Percentiles rank a stretch among this genome's conserved stretches.
Conservation (phyloP, 2,797 vertebrate genomes). For the Sebastes glaucus region DNA sequence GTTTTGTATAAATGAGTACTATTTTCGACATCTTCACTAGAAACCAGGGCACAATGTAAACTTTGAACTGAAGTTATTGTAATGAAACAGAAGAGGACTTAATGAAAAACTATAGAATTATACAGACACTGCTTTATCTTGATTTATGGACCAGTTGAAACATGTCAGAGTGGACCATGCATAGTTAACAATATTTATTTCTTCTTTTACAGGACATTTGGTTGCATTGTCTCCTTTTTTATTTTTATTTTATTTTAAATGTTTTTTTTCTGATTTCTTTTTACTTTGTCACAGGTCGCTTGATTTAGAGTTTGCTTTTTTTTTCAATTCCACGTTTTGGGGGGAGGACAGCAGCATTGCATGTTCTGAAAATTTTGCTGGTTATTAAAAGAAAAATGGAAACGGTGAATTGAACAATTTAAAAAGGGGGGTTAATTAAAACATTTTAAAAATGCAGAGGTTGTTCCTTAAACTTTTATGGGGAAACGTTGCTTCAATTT, state of each 20-base stretch:
- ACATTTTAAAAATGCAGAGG: constrained; percentile 75
- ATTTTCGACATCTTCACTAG: constrained; percentile 98
- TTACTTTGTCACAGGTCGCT: constrained; percentile 66
- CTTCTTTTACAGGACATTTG: constrained; percentile 68
- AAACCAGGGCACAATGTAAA: constrained; percentile 94
- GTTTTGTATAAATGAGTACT: constrained; percentile 99
- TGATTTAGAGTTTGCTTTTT: constrained; percentile 65
- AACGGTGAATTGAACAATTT: constrained; percentile 75
- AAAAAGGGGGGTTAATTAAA: constrained; percentile 74
- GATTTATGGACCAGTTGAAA: constrained; percentile 76
- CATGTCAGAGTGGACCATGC: constrained; percentile 75
- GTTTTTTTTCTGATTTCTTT: constrained; percentile 4
- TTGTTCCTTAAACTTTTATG: constrained; percentile 84
- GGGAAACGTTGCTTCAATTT: constrained; percentile 92
- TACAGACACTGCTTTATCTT: constrained; percentile 79
- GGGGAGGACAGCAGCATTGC: constrained; percentile 88
- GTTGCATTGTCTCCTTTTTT: constrained; percentile 66
- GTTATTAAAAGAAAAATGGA: constrained; percentile 86
- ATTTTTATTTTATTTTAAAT: neutral
- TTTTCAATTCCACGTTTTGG: constrained; percentile 72
- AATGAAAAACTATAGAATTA: constrained; percentile 76
- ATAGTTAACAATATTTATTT: constrained; percentile 66
- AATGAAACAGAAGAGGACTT: constrained; percentile 83
- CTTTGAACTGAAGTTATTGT: constrained; percentile 86
- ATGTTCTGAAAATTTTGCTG: constrained; percentile 93